Evolutionary conservation across 2,113 vertebrate genomes (phyloP).

Genomic region (Triplophysa tibetana): DNA sequence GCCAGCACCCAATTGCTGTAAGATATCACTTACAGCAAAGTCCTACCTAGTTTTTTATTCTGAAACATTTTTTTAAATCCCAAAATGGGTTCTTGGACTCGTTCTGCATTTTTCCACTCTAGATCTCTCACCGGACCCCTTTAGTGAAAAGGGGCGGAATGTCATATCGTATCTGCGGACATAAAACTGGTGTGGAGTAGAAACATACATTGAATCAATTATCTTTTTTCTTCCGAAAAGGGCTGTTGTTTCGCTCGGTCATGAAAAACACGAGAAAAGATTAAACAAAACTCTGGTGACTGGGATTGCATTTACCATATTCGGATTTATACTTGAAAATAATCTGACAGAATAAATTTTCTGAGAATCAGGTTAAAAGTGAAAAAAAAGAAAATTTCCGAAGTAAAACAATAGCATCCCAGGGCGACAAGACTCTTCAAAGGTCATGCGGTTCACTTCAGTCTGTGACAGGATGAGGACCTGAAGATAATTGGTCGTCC

Average conservation of each 20-base stretch:
- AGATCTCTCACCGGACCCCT: not conserved
- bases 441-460: slow-evolving; percentile 35
- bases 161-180: slow-evolving; percentile 13
- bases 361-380: not conserved
- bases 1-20: not conserved
- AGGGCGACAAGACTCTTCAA: slow-evolving; percentile 30
- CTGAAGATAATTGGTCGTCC: slow-evolving; percentile 41
- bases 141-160: not conserved
- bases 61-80: not conserved
- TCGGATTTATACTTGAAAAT: not conserved
- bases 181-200: slow-evolving; percentile 8
- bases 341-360: not conserved
- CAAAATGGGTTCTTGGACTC: slow-evolving; percentile 1
- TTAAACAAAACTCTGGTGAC: slow-evolving; percentile 4
- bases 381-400: not conserved
- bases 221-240: not conserved
- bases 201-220: not conserved
- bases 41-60: slow-evolving; percentile 13
- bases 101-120: slow-evolving; percentile 29
- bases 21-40: not conserved
- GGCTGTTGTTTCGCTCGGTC: not conserved
- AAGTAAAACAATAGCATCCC: slow-evolving; percentile 18
- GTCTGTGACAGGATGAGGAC: slow-evolving; percentile 33
- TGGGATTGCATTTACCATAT: not conserved
- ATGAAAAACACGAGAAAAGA: slow-evolving; percentile 19